Evolutionary conservation across 2,113 vertebrate species (phyloP).

Genomic region (Speoplatyrhinus poulsoni): DNA sequence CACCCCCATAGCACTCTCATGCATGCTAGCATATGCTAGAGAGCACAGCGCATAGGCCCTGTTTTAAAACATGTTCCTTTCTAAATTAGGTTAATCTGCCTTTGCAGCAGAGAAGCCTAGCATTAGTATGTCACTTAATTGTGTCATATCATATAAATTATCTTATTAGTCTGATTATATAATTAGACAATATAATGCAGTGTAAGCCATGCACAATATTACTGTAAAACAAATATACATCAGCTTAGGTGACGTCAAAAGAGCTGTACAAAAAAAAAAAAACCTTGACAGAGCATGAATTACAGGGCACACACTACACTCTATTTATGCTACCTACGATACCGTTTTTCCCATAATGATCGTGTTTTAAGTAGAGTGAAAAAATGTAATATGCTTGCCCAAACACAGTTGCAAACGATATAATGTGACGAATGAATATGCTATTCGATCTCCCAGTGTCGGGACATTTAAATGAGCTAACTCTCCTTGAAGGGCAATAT

Average conservation of each 20-base stretch:
- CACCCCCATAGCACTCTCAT: constrained; percentile 13
- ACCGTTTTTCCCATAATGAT: too few relatives aligned
- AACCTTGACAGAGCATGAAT: too few relatives aligned
- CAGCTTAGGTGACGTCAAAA: too few relatives aligned
- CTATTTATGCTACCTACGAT: too few relatives aligned
- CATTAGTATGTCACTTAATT: constrained; percentile 22
- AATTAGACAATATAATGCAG: too few relatives aligned
- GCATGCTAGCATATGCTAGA: constrained; percentile 68
- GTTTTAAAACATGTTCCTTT: constrained; percentile 67
- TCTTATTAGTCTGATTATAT: background rate
- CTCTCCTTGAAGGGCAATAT: too few relatives aligned
- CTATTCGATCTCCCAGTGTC: too few relatives aligned
- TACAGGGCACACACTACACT: too few relatives aligned
- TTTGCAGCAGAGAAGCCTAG: constrained; percentile 34
- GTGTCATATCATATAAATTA: constrained; percentile 15
- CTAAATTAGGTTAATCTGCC: constrained; percentile 67
- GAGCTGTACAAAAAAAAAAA: too few relatives aligned
- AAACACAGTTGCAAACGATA: constrained; percentile 44
- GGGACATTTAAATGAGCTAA: too few relatives aligned
- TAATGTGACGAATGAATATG: constrained; percentile 33
- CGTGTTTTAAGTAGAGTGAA: constrained; percentile 13
- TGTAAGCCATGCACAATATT: too few relatives aligned
- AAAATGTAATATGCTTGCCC: constrained; percentile 42
- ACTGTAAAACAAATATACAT: too few relatives aligned
- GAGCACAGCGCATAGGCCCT: constrained; percentile 71